Percentiles rank a stretch among this genome's conserved stretches.
Conservation (phyloP, 2,113 vertebrate species). For the Bagarius yarrelli region DNA sequence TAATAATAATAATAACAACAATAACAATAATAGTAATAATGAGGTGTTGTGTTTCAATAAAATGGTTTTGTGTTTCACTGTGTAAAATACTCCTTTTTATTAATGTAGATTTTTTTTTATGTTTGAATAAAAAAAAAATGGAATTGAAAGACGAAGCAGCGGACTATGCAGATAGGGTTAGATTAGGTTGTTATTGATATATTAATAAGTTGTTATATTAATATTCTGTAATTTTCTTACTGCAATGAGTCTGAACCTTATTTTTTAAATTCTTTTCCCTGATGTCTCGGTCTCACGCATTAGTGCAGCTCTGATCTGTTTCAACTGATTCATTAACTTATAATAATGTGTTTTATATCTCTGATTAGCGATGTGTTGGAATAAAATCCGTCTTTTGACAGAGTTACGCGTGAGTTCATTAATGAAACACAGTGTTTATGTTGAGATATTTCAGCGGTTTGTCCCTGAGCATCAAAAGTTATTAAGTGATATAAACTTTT, state of each 20-base stretch:
- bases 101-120: too few species aligned
- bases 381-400: background rate
- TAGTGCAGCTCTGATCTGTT: background rate
- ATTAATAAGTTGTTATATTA: background rate
- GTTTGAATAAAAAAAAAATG: too few species aligned
- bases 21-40: background rate
- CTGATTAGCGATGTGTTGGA: background rate
- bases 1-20: conserved; percentile 2
- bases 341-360: background rate
- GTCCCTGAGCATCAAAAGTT: background rate
- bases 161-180: background rate
- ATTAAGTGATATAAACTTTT: background rate
- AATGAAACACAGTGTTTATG: background rate
- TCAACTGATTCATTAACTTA: background rate
- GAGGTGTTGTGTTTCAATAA: too few species aligned
- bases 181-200: background rate
- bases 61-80: too few species aligned
- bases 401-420: background rate
- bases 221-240: background rate
- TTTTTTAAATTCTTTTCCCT: background rate
- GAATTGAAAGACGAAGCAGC: background rate
- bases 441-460: too few species aligned
- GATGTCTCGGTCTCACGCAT: background rate
- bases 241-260: background rate
- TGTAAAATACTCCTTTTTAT: too few species aligned